Conservation (phyloP, 1,140 invertebrate species). For the Drosophila equinoxialis region DNA sequence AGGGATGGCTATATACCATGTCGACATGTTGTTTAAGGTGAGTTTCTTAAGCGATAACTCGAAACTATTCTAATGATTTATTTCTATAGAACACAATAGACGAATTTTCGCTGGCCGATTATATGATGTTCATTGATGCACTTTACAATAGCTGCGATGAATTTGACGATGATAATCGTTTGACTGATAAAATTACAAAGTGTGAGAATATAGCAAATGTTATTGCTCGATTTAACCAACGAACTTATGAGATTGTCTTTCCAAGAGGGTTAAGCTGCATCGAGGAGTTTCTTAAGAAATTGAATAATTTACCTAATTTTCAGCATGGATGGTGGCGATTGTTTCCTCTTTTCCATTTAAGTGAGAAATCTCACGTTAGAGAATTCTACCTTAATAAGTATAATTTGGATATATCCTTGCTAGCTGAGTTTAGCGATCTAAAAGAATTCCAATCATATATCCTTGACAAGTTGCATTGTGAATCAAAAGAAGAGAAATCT, state of each 20-base stretch:
- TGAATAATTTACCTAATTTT: constrained; percentile 29
- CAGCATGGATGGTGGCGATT: constrained; percentile 62
- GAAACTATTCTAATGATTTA: neutral
- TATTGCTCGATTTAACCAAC: constrained; percentile 42
- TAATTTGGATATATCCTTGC: constrained; percentile 23
- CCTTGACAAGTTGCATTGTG: constrained; percentile 41
- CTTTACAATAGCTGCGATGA: constrained; percentile 58
- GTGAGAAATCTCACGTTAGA: neutral
- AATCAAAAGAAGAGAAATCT: constrained; percentile 52
- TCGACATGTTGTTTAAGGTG: constrained; percentile 48
- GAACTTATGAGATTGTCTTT: constrained; percentile 54
- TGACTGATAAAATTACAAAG: constrained; percentile 41
- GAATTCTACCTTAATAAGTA: constrained; percentile 49
- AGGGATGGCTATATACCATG: neutral
- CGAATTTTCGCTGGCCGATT: constrained; percentile 50
- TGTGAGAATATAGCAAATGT: constrained; percentile 24
- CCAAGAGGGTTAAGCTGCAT: too few species aligned
- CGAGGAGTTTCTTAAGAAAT: constrained; percentile 28
- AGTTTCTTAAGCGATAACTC: constrained; percentile 7
- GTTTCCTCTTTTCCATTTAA: constrained; percentile 26
- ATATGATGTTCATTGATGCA: constrained; percentile 58
- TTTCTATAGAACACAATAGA: constrained; percentile 36
- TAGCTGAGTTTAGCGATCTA: constrained; percentile 9
- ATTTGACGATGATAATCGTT: constrained; percentile 36
- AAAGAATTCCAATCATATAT: constrained; percentile 41